Evolutionary conservation across 2,888 invertebrate species (phyloP).

Genomic region (Nomada lathburiana): DNA sequence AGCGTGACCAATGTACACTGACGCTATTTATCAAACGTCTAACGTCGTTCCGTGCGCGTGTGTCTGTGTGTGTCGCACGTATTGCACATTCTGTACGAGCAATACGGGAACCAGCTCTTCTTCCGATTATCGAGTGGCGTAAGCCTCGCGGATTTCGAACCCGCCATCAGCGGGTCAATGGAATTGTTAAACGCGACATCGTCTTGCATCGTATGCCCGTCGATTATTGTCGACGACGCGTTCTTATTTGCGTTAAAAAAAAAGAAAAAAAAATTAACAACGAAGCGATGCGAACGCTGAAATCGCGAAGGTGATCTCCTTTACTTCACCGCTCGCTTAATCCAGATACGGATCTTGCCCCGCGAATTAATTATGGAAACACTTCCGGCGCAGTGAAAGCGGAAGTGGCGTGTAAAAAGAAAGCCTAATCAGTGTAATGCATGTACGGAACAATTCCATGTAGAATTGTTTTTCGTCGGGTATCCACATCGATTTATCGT

Average conservation of each 20-base stretch:
- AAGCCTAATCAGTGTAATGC: constrained; percentile 48
- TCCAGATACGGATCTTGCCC: constrained; percentile 50
- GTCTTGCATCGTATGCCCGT: neutral
- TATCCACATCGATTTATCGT: constrained; percentile 28
- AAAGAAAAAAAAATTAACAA: constrained; percentile 7
- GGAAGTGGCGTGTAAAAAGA: constrained; percentile 64
- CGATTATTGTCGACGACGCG: neutral
- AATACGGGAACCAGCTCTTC: constrained; percentile 35
- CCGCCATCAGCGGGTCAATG: neutral
- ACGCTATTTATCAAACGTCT: constrained; percentile 83
- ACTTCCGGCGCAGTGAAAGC: constrained; percentile 69
- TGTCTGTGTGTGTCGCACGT: constrained; percentile 22
- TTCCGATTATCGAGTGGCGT: constrained; percentile 38
- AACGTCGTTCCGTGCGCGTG: constrained; percentile 64
- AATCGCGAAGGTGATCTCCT: constrained; percentile 46
- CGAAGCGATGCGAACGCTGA: constrained; percentile 40
- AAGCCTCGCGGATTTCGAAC: constrained; percentile 15
- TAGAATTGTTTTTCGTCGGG: constrained; percentile 11
- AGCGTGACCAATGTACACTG: constrained; percentile 84
- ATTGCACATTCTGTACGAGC: constrained; percentile 14
- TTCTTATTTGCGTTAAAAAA: neutral
- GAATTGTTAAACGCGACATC: neutral
- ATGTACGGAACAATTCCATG: constrained; percentile 42
- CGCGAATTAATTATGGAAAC: constrained; percentile 68
- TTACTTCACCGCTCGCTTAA: constrained; percentile 54